Evolutionary conservation across 1,140 invertebrate species (phyloP).

Genomic region (Aphis gossypii): DNA sequence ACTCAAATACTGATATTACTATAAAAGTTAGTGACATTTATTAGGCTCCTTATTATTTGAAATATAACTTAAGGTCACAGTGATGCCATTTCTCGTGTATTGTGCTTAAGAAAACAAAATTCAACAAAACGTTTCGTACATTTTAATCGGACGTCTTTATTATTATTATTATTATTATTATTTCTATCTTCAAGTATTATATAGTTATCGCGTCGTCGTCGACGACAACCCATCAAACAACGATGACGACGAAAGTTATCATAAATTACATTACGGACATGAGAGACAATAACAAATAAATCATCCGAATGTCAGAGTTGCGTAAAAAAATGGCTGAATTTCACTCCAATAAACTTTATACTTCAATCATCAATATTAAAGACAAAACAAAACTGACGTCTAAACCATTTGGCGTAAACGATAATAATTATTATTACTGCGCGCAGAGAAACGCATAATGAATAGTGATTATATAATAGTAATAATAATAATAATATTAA

Average conservation of each 20-base stretch:
- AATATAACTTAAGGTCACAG: background rate
- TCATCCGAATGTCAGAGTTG: constrained; percentile 39
- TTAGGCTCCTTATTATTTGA: too few relatives aligned
- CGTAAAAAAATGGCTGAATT: constrained; percentile 36
- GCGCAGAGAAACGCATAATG: background rate
- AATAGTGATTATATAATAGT: constrained; percentile 20
- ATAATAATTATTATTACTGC: constrained; percentile 21
- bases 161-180: too few relatives aligned
- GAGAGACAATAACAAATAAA: constrained; percentile 54
- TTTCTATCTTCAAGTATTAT: background rate
- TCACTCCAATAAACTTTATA: constrained; percentile 51
- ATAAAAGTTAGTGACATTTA: too few relatives aligned
- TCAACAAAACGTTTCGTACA: too few relatives aligned
- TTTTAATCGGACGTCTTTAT: background rate
- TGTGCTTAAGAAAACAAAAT: background rate
- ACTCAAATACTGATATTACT: too few relatives aligned
- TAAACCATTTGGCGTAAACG: constrained; percentile 32
- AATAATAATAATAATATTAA: constrained; percentile 4
- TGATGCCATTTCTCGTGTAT: background rate
- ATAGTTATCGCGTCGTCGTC: background rate
- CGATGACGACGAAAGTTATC: background rate
- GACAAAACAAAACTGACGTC: constrained; percentile 31
- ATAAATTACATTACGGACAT: constrained; percentile 38
- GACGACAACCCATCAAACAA: background rate
- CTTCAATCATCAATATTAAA: constrained; percentile 51